Evolutionary conservation across 2,797 vertebrate species (phyloP).

Genomic region (Synanceia verrucosa): DNA sequence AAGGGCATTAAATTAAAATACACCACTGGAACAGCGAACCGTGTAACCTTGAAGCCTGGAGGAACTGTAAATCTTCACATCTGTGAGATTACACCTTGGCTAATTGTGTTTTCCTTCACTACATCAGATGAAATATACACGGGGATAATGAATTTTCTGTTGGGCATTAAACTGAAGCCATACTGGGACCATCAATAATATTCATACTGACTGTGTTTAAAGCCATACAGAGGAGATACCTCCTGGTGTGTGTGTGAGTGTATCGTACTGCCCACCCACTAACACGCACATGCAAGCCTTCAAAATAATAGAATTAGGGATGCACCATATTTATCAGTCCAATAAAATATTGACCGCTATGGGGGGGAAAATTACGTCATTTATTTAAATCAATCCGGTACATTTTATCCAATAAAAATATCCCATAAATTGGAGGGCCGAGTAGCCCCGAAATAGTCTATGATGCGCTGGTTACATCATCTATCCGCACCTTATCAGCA

Average conservation of each 20-base stretch:
- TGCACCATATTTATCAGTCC: no score
- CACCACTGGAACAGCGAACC: not conserved
- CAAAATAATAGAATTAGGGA: no score
- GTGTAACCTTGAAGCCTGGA: not conserved
- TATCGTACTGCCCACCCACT: no score
- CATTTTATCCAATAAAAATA: no score
- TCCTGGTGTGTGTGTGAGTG: constrained; percentile 24
- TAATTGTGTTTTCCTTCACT: constrained; percentile 49
- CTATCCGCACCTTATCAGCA: no score
- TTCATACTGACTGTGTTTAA: constrained; percentile 47
- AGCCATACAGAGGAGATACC: constrained; percentile 22
- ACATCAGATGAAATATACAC: constrained; percentile 56
- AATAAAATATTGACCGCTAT: no score
- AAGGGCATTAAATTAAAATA: not conserved
- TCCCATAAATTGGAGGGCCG: no score
- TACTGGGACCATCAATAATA: constrained; percentile 57
- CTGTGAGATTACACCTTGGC: constrained; percentile 4
- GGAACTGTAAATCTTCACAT: constrained; percentile 28
- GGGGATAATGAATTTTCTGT: constrained; percentile 54
- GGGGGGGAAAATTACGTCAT: no score
- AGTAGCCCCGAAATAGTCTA: no score
- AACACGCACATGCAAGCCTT: no score
- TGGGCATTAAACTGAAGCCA: constrained; percentile 54
- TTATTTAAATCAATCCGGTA: no score
- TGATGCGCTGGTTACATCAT: no score